Evolutionary conservation across 92 coral and sea anemone species (phyloP).

Genomic region (Meandrina meandrites): DNA sequence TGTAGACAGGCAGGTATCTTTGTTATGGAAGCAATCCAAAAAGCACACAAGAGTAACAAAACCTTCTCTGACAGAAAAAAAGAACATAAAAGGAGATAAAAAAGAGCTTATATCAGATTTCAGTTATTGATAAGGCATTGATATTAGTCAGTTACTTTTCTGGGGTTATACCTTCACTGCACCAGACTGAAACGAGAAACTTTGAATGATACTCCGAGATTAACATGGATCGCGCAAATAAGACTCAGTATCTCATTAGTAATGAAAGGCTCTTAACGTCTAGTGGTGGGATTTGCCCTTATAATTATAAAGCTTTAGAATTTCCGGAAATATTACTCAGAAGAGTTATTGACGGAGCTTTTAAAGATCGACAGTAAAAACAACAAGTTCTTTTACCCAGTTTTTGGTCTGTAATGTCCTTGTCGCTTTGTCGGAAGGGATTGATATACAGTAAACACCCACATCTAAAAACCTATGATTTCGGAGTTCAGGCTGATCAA

Average conservation of each 20-base stretch:
- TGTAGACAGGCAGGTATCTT: background rate
- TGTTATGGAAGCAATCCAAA: background rate
- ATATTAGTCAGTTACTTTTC: background rate
- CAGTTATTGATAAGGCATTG: background rate
- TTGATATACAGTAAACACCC: background rate
- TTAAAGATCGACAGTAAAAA: background rate
- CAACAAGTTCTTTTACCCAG: conserved; percentile 7
- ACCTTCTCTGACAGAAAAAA: background rate
- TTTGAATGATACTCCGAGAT: background rate
- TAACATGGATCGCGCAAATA: background rate
- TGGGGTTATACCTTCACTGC: background rate
- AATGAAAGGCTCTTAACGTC: background rate
- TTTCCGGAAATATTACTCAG: background rate
- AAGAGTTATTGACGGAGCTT: background rate
- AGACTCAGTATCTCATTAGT: background rate
- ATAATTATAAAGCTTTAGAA: background rate
- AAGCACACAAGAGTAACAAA: background rate
- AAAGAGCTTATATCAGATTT: background rate
- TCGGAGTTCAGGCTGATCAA: too few species aligned
- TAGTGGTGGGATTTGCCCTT: conserved; percentile 13
- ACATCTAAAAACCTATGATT: too few species aligned
- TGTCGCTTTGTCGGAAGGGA: too few species aligned
- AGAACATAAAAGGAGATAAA: background rate
- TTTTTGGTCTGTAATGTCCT: too few species aligned
- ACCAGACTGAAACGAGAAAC: background rate